Base-by-base conservation (phyloP, 2,797 vertebrate genomes). In the Pangasius larnaudii region DNA sequence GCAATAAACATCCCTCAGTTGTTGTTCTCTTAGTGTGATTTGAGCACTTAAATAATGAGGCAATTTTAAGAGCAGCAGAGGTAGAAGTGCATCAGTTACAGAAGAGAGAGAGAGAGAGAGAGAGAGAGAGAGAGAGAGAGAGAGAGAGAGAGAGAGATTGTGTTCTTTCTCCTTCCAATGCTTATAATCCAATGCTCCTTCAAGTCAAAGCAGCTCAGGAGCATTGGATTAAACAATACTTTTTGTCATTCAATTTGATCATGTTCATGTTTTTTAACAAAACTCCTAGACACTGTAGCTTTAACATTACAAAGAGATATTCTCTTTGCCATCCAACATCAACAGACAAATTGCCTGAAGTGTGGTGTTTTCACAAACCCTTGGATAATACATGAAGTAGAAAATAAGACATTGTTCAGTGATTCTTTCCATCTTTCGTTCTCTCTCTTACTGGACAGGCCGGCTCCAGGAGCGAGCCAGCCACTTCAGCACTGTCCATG, bases 401-500 rank as follows among this genome's bases (percentile, higher is more conserved):
- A 65, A 65, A 30, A 65, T 13, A 71, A 39, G 7, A 0, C 6
- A 69, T 69, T 8, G 18, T 7, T 36, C 7, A 36, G 1, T 36
- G 8, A 71, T 36, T 71, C 18, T 19, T 71, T 39, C 33, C 67
- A 36, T 18, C 16, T 36, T 65, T 69, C 14, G 18, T 36, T 36
- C 33, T 19, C 33, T 19, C 6, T 10, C 42, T 49, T 75, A 75
- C 24, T 2, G 42, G 46, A 49, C 72, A 75, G 13, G 27, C 42
- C 24, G 51, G 72, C 72, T 49, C 42, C 72, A 75, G 46, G 11
- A 75, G 72, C 16, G 98, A 99, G 51, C 98, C 98, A 19, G 98
- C 98, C 91, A 99, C 98, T 94, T 99, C 98, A 9, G 98, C 98
- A 94, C 97, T 99, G 94, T 99, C 98, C 81, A 98, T 98, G 89